These are phyloP conservation scores for Crotalus viridis DNA, from an alignment of 2,113 vertebrate species.

Conservation along the genomic window DNA sequence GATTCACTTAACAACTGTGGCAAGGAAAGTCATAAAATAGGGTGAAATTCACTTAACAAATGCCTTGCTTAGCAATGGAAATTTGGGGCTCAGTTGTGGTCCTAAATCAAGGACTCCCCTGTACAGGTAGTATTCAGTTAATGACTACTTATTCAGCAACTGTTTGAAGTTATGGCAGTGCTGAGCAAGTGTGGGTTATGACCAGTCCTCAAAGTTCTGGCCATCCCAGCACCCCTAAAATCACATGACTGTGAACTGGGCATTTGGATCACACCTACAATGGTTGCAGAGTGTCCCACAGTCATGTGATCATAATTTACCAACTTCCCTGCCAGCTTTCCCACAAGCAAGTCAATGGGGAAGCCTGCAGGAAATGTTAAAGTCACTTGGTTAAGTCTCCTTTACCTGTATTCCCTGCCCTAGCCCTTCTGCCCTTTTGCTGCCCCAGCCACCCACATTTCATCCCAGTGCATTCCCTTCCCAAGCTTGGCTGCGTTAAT, in stretches of 20 bases:
- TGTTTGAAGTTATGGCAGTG: not conserved
- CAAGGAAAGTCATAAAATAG: too few relatives aligned
- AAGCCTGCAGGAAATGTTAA: not conserved
- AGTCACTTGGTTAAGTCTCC: not conserved
- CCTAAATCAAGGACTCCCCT: too few relatives aligned
- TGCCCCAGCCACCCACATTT: not conserved
- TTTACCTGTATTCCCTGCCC: not conserved
- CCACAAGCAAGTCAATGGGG: not conserved
- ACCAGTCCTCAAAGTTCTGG: not conserved
- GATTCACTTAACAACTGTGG: too few relatives aligned
- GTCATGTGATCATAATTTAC: not conserved
- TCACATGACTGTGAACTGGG: not conserved
- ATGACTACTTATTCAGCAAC: not conserved
- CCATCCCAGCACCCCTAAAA: not conserved
- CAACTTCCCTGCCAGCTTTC: not conserved
- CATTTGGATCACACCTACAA: not conserved
- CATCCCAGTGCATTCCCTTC: not conserved
- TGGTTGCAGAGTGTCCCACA: not conserved
- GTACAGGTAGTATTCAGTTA: not conserved
- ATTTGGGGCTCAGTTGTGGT: too few relatives aligned
- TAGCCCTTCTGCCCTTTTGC: not conserved
- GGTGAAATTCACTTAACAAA: too few relatives aligned
- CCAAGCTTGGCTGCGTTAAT: not conserved
- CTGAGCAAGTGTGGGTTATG: not conserved
- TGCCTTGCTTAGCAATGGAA: too few relatives aligned